Conservation (phyloP, 2,888 invertebrate genomes). For the Hyposoter dolosus region DNA sequence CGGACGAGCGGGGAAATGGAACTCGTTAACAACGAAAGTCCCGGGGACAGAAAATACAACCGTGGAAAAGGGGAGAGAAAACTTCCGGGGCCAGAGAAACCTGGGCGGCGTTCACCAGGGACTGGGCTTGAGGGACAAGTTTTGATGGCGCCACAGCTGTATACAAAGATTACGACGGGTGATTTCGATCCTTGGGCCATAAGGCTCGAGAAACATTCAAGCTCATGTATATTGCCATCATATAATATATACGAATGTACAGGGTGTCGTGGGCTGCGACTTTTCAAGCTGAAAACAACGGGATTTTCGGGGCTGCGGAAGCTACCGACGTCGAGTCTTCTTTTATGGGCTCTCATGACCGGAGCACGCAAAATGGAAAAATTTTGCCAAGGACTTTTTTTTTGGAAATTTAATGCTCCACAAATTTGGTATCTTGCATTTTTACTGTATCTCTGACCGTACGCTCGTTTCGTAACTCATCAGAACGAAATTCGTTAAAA, state of each 20-base stretch:
- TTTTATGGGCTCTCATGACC: not conserved
- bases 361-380: not conserved
- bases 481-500: not conserved
- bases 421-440: not conserved
- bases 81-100: not conserved
- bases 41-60: not conserved
- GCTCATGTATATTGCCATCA: slow-evolving; percentile 22
- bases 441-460: not conserved
- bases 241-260: slow-evolving; percentile 23
- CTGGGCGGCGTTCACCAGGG: not conserved
- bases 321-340: not conserved
- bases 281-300: not conserved
- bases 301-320: not conserved
- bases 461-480: not conserved
- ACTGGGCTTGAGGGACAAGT: slow-evolving; percentile 17
- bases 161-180: slow-evolving; percentile 51
- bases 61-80: not conserved
- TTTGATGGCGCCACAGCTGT: slow-evolving; percentile 58
- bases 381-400: not conserved
- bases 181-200: slow-evolving; percentile 48
- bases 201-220: slow-evolving; percentile 38
- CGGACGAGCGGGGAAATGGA: not conserved
- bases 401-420: not conserved
- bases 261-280: not conserved
- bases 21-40: not conserved